These are phyloP conservation scores for Calidris pygmaea DNA, from an alignment of 2,113 vertebrate species.

Conservation along the genomic window DNA sequence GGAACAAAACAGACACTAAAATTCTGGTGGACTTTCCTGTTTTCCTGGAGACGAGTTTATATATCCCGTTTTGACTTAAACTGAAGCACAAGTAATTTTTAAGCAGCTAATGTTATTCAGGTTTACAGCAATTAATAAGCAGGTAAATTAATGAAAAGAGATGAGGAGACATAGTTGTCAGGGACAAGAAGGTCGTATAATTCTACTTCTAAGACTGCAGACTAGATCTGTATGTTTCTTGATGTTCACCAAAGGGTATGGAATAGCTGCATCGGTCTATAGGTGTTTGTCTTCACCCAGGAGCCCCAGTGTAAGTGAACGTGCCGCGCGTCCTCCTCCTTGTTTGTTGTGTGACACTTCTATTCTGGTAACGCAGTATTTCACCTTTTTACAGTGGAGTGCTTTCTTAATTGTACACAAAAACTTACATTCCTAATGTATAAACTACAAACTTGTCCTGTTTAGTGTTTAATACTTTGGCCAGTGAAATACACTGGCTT, in stretches of 20 bases:
- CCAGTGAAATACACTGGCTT: slow-evolving; percentile 65
- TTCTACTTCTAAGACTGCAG: background rate
- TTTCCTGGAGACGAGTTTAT: background rate
- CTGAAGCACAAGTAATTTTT: slow-evolving; percentile 22
- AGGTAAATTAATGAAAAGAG: background rate
- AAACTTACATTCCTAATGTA: slow-evolving; percentile 62
- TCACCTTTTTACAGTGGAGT: slow-evolving; percentile 47
- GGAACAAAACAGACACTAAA: background rate
- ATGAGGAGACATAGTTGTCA: background rate
- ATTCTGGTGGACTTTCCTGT: background rate
- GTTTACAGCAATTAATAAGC: background rate
- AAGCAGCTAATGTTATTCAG: background rate
- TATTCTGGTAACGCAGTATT: background rate
- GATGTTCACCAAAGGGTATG: background rate
- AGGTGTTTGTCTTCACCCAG: background rate
- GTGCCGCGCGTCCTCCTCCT: background rate
- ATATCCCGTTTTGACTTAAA: background rate
- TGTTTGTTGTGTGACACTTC: background rate
- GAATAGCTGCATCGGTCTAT: background rate
- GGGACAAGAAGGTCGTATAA: background rate
- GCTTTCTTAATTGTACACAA: slow-evolving; percentile 40
- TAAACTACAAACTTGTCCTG: slow-evolving; percentile 25
- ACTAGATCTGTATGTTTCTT: background rate
- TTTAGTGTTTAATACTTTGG: slow-evolving; percentile 33
- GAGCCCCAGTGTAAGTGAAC: background rate